Evolutionary conservation across 2,888 invertebrate genomes (phyloP), one percentile per base, ranked within the genome.

Genomic region (Euzophera pinguis): DNA sequence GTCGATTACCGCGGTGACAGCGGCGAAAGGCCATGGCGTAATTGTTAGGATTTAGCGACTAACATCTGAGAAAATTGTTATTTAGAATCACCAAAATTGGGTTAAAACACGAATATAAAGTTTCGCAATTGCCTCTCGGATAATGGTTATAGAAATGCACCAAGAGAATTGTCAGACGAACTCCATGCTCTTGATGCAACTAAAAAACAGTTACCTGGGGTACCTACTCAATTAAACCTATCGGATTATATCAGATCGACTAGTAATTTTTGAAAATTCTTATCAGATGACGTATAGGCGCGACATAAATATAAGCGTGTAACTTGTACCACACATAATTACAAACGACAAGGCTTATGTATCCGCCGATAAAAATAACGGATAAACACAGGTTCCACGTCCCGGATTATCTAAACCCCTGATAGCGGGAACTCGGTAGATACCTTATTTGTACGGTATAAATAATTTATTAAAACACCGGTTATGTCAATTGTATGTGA

Each of bases 1-100:
- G 65, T 62, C 61, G 53, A 62, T 72, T 68, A 78, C 76, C 73
- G 71, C 71, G 73, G 78, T 78, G 71, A 76, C 78, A 62, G 51
- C 50, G 50, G 50, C 38, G 22, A 45, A 51, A 39, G 41, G 45
- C 39, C 17, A 34, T 27, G 55, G 51, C 49, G 45, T 34, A 55
- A 55, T 50, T 50, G 7, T 52, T 35, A 53, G 47, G 60, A 32
- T 13, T 27, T 16, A 14, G 27, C n/a, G n/a, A 12, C 12, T 10
- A 17, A n/a, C 34, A 16, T 2, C n/a, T n/a, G 5, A 22, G 2
- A 22, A 22, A 22, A 22, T 22, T 3, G 3, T 3, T 22, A 22
- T 22, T 22, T n/a, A n/a, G n/a, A n/a, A n/a, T n/a, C n/a, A n/a
- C n/a, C n/a, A n/a, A n/a, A n/a, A n/a, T n/a, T n/a, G n/a, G n/a